Base-by-base conservation (phyloP, 2,797 vertebrate genomes). In the Nothura maculosa region DNA sequence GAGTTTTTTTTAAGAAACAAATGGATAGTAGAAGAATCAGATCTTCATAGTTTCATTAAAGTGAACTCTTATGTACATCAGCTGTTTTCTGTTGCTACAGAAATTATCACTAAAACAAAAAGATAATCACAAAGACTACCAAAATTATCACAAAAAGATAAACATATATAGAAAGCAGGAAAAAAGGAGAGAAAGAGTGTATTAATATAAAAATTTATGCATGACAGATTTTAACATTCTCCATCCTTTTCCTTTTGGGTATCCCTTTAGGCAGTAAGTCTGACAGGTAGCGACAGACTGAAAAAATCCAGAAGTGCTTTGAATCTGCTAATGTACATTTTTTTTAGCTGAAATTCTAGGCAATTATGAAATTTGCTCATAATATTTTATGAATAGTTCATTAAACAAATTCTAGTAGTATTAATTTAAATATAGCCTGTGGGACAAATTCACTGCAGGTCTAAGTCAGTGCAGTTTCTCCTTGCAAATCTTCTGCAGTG, bases 351-450 rank as follows among this genome's bases (percentile, higher is more conserved):
- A 87, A 87, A 87, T 89, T 83, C 66, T 67, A 78, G n/a, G 62
- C 54, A 90, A 76, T 83, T 89, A 62, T 63, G 20, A 85, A 87
- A 90, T 34, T 20, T 55, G 8, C 45, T 94, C 30, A 81, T 89
- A 92, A 69, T 1, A 81, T 78, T 96, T 90, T 85, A 90, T 78
- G 62, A 90, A 81, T 66, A 85, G 78, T 36, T 94, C 47, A 85
- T 89, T 85, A 32, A 89, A 82, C n/a, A 87, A 79, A 47, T 27
- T 82, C 42, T 36, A 87, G 4, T 6, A 85, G 57, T 83, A 93
- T 85, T 94, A 77, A 93, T 94, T 81, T 81, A 75, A 89, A 87
- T 50, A 48, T 72, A 18, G 74, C 42, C 27, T 32, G 12, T 66
- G 69, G 50, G 72, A 82, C 17, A 72, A 54, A 90, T 77, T 90